These are phyloP conservation scores for Drosophila nigrodunni DNA, from an alignment of 1,140 invertebrate species.

Conservation along the genomic window DNA sequence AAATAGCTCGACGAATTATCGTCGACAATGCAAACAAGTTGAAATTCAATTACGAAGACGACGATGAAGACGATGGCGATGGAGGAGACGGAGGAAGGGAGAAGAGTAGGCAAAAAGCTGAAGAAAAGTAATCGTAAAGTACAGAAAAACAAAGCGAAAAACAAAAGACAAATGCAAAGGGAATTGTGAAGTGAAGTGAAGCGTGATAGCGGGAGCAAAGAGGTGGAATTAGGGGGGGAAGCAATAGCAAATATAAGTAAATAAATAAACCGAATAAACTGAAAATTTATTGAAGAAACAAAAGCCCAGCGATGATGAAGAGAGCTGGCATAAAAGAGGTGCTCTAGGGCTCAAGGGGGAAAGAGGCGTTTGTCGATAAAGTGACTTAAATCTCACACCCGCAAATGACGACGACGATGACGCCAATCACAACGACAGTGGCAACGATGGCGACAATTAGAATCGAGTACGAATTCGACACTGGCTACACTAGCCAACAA, in stretches of 20 bases:
- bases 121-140: slow-evolving; percentile 74
- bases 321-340: neutral
- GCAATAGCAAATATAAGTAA: slow-evolving; percentile 82
- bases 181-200: slow-evolving; percentile 44
- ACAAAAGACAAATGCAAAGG: slow-evolving; percentile 64
- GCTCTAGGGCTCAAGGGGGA: neutral
- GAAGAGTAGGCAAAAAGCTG: slow-evolving; percentile 37
- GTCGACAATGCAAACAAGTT: slow-evolving; percentile 83
- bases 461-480: slow-evolving; percentile 40
- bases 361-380: slow-evolving; percentile 68
- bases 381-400: slow-evolving; percentile 84
- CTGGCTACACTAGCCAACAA: neutral
- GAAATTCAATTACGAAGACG: slow-evolving; percentile 82
- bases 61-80: slow-evolving; percentile 39
- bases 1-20: slow-evolving; percentile 84
- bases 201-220: neutral
- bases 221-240: no score
- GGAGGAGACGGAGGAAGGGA: slow-evolving; percentile 2
- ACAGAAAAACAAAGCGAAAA: slow-evolving; percentile 70
- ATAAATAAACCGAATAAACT: slow-evolving; percentile 83
- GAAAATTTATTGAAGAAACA: slow-evolving; percentile 81
- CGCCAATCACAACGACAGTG: slow-evolving; percentile 62
- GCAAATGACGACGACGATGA: slow-evolving; percentile 55
- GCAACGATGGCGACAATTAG: slow-evolving; percentile 63
- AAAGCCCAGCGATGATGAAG: slow-evolving; percentile 55